A percentile compares a stretch with the other conserved stretches of the same genome.
Evolutionary conservation across 2,888 invertebrate species (phyloP).

Genomic region (Antheraea assamensis): DNA sequence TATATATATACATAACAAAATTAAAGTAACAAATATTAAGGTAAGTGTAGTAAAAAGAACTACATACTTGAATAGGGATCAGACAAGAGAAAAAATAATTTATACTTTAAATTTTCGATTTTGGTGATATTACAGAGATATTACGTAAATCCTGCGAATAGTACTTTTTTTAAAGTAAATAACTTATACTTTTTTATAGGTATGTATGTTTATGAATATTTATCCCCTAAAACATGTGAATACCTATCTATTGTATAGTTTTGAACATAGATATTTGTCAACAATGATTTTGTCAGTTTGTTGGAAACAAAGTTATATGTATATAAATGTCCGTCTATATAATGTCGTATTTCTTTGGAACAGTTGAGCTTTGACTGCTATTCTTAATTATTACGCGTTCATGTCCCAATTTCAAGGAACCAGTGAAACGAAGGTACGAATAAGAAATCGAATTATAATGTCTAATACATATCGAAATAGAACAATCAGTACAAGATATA

Average conservation of each 20-base stretch:
- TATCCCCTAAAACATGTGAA: no score
- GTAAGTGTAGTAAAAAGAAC: background rate
- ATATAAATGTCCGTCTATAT: no score
- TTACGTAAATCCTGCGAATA: background rate
- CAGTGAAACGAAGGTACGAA: background rate
- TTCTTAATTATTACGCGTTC: background rate
- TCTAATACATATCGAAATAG: no score
- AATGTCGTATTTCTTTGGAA: no score
- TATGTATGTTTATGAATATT: no score
- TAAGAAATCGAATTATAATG: no score
- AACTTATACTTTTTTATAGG: background rate
- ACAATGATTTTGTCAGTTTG: background rate
- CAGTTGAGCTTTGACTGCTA: background rate
- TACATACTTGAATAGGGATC: background rate
- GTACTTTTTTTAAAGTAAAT: background rate
- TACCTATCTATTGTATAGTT: no score
- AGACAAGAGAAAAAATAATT: background rate
- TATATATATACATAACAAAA: no score
- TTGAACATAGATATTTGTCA: background rate
- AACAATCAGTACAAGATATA: no score
- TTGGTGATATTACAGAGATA: background rate
- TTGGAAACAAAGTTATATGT: background rate
- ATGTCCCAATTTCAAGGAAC: no score
- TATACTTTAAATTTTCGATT: background rate
- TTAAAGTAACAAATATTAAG: background rate